Base-by-base conservation (phyloP, 1,140 invertebrate species). In the Armadillidium nasatum region DNA sequence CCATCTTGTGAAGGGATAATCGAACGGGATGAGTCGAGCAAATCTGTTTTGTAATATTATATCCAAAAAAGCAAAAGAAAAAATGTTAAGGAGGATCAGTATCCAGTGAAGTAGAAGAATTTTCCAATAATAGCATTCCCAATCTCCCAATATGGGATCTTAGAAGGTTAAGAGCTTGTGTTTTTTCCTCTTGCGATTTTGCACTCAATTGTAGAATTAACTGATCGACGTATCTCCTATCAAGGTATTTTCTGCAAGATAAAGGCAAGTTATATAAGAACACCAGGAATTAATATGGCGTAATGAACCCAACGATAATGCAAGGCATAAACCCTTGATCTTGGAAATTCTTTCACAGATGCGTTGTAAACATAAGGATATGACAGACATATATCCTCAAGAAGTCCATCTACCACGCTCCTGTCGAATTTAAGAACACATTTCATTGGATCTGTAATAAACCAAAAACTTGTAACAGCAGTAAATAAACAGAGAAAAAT, bases 1-100 rank as follows among this genome's bases (percentile, higher is more conserved):
- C 50, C 50, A 60, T 7, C 50, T 60, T 60, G 50, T 60, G 7
- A 60, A 60, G 19, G 50, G 50, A 60, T 60, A 60, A 60, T 60
- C 50, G 2, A 60, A 15, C 3, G 50, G 50, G 7, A 60, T 3
- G 0, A 60, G 7, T 19, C 50, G 11, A 19, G 50, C 50, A 7
- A 60, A 60, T 60, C 50, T 60, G 7, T 60, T 60, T 60, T 60
- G 50, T 19, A 60, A 19, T 15, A 60, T 7, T 60, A 60, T 60
- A 7, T 60, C 50, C 50, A 60, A 7, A 7, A 60, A 60, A 60
- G 1, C 19, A 7, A 60, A 60, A 60, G 50, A 60, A 60, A 60
- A 3, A 13, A 19, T 19, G 19, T 60, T 19, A 60, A 60, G 11
- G 7, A 60, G 50, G 19, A 60, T 60, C 11, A 60, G 4, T 7